Conservation (phyloP, 2,113 vertebrate species). For the Perca flavescens region DNA sequence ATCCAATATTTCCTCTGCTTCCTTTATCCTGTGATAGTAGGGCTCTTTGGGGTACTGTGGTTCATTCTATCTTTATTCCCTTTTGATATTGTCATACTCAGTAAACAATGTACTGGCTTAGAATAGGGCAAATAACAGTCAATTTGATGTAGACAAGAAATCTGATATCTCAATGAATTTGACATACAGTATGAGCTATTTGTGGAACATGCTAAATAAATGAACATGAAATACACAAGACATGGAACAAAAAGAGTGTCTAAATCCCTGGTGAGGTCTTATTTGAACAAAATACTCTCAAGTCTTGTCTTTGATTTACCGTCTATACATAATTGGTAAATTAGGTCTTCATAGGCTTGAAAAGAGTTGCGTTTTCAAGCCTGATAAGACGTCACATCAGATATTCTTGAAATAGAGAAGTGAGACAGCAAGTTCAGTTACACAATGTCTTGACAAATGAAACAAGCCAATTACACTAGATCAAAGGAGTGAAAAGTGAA, state of each 20-base stretch:
- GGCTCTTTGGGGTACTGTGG: constrained; percentile 14
- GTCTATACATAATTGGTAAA: constrained; percentile 38
- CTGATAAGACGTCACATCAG: constrained; percentile 36
- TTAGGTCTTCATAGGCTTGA: constrained; percentile 28
- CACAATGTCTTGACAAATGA: constrained; percentile 35
- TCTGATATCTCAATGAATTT: constrained; percentile 15
- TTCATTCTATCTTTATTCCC: constrained; percentile 29
- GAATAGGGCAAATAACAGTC: background rate
- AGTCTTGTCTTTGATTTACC: constrained; percentile 10
- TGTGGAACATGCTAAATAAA: background rate
- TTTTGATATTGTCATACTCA: constrained; percentile 40
- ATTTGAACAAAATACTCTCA: background rate
- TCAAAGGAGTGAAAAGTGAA: constrained; percentile 30
- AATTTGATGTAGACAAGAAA: constrained; percentile 3
- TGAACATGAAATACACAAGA: constrained; percentile 6
- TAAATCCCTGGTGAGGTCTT: background rate
- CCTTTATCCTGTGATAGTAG: constrained; percentile 35
- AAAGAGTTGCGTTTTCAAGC: constrained; percentile 12
- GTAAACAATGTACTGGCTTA: constrained; percentile 1
- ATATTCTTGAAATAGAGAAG: constrained; percentile 31
- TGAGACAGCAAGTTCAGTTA: constrained; percentile 11
- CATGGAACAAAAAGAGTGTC: background rate
- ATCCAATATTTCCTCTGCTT: constrained; percentile 27
- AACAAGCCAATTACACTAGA: constrained; percentile 45
- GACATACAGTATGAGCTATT: background rate